Evolutionary conservation across 2,113 vertebrate species (phyloP), one percentile per base, ranked within the genome.

Genomic region (Phylloscopus trochilus): DNA sequence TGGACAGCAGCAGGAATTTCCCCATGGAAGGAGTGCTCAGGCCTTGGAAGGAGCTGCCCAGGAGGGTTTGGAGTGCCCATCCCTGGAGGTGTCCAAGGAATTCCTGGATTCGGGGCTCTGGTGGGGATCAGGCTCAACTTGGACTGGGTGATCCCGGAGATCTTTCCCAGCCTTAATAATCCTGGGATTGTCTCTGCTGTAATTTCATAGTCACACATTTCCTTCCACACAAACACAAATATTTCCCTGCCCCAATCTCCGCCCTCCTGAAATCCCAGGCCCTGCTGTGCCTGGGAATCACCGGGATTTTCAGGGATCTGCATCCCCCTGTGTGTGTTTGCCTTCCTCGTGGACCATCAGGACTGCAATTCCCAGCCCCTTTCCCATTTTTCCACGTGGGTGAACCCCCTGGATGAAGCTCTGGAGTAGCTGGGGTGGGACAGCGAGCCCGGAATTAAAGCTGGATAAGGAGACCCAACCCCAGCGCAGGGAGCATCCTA

Each of bases 291-390:
- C 1, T 7, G 26, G 35, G 10, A 37, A 26, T 14, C 33, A 6
- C 3, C 0, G 0, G 5, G 30, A 12, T 55, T 77, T 55, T 64
- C 20, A 8, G 26, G n/a, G 6, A 0, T 7, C 27, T 5, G 27
- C 27, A 7, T 9, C 18, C 18, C 56, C 51, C 64, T 22, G 14
- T 12, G 11, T 12, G 23, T 49, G 23, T 3, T 14, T 14, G 41
- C 13, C 41, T 5, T 12, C 39, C 41, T 14, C 13, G 41, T 41
- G 43, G 35, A n/a, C 6, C 24, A 17, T 5, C 24, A 46, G 44
- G 44, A 10, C 44, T 46, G 16, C 35, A 28, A 41, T 24, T 35
- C 46, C 59, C 12, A 4, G 10, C 3, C 11, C 15, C 3, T 51
- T 49, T 35, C 6, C 51, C 35, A 1, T 51, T 66, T 58, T 58